phyloP scores from a whole-genome alignment of 1,140 invertebrate genomes.

The Brachionus manjavacas region DNA sequence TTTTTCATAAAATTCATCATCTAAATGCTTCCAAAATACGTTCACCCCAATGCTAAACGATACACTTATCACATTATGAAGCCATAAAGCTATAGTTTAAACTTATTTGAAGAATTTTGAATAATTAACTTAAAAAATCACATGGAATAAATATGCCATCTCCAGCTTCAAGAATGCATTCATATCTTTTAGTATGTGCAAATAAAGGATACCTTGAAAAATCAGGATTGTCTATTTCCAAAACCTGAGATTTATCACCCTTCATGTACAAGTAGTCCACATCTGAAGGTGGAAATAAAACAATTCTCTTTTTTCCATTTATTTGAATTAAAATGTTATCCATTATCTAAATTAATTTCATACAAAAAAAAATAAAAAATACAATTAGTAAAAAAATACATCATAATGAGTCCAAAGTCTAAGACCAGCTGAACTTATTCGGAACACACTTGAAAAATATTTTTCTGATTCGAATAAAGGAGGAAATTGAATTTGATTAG shows the following conservation, averaged over 20 bases:
- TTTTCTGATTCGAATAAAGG: conserved; percentile 55
- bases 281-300: conserved; percentile 61
- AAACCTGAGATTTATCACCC: conserved; percentile 63
- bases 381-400: conserved; percentile 48
- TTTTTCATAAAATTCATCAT: conserved; percentile 58
- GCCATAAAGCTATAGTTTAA: conserved; percentile 60
- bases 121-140: neutral
- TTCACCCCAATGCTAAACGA: conserved; percentile 62
- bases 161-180: conserved; percentile 51
- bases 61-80: conserved; percentile 58
- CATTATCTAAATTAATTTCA: conserved; percentile 56
- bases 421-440: conserved; percentile 59
- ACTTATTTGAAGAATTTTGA: conserved; percentile 36
- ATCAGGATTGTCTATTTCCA: conserved; percentile 55
- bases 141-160: conserved; percentile 57
- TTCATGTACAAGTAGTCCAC: conserved; percentile 61
- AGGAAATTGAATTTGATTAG: conserved; percentile 59
- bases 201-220: conserved; percentile 50
- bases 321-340: conserved; percentile 64
- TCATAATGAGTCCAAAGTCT: conserved; percentile 66
- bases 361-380: neutral
- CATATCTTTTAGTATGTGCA: conserved; percentile 47
- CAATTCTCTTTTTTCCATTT: conserved; percentile 59
- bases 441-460: conserved; percentile 63
- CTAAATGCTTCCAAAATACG: conserved; percentile 63